Evolutionary conservation across 2,888 invertebrate species (phyloP).

Genomic region (Noctua janthe): DNA sequence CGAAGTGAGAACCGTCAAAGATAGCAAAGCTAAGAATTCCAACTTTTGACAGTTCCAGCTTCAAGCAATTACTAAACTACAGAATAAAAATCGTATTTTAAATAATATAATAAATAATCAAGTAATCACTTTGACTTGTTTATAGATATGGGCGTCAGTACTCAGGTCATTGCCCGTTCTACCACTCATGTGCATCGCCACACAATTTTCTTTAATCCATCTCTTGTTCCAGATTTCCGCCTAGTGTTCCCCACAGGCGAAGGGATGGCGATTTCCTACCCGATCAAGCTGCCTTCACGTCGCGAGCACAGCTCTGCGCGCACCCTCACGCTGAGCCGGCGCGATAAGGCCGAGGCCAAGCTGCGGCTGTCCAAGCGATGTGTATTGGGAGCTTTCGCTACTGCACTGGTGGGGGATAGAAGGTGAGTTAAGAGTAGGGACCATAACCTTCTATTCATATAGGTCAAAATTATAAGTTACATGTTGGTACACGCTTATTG

Average conservation of each 20-base stretch:
- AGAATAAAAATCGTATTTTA: too few species aligned
- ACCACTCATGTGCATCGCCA: accelerated
- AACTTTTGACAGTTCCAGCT: too few species aligned
- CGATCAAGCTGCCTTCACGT: slow-evolving; percentile 84
- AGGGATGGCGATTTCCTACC: slow-evolving; percentile 86
- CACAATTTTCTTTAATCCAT: neutral
- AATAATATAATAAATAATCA: too few species aligned
- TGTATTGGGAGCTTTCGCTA: slow-evolving; percentile 82
- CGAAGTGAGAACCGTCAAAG: too few species aligned
- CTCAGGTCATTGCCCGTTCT: neutral
- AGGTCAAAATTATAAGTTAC: too few species aligned
- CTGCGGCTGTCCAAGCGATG: slow-evolving; percentile 82
- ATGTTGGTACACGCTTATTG: too few species aligned
- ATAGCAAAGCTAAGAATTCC: too few species aligned
- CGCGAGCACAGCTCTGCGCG: slow-evolving; percentile 85
- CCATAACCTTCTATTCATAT: neutral
- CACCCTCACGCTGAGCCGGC: slow-evolving; percentile 85
- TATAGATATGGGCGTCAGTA: neutral
- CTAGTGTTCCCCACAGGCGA: slow-evolving; percentile 88
- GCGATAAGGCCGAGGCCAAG: slow-evolving; percentile 87
- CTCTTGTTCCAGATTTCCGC: slow-evolving; percentile 81
- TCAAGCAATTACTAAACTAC: too few species aligned
- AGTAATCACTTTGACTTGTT: neutral
- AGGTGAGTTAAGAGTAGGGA: slow-evolving; percentile 70
- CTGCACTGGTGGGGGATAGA: slow-evolving; percentile 76